Evolutionary conservation across 2,888 invertebrate species (phyloP).

Genomic region (Tipula helvola): DNA sequence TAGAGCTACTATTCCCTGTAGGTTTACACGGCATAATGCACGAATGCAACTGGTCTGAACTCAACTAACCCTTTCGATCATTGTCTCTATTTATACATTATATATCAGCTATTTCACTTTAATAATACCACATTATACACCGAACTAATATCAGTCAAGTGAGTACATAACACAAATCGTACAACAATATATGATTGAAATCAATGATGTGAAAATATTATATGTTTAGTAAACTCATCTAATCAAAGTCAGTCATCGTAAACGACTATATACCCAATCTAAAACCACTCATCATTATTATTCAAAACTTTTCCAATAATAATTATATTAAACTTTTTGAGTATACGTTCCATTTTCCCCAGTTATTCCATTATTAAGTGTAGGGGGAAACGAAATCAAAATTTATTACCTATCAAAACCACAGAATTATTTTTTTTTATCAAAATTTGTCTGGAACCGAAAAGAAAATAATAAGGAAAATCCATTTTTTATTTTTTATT

Average conservation of each 20-base stretch:
- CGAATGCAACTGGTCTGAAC: too few species aligned
- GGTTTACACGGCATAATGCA: too few species aligned
- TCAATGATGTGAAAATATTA: not conserved
- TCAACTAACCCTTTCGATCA: too few species aligned
- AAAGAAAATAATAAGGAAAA: not conserved
- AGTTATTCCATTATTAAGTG: not conserved
- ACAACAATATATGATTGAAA: not conserved
- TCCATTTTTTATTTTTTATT: not conserved
- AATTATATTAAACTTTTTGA: not conserved
- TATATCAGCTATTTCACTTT: not conserved
- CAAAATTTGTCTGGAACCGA: not conserved
- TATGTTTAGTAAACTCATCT: not conserved
- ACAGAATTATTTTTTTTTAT: not conserved
- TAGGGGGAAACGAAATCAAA: not conserved
- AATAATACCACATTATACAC: not conserved
- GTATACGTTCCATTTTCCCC: not conserved
- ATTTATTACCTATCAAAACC: not conserved
- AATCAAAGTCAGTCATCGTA: not conserved
- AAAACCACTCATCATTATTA: not conserved
- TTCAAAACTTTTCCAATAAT: not conserved
- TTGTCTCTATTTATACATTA: not conserved
- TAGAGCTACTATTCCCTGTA: too few species aligned
- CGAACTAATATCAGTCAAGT: not conserved
- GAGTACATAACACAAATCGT: not conserved
- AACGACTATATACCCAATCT: not conserved